Evolutionary conservation across 2,113 vertebrate genomes (phyloP).

Genomic region (Isichthys henryi): DNA sequence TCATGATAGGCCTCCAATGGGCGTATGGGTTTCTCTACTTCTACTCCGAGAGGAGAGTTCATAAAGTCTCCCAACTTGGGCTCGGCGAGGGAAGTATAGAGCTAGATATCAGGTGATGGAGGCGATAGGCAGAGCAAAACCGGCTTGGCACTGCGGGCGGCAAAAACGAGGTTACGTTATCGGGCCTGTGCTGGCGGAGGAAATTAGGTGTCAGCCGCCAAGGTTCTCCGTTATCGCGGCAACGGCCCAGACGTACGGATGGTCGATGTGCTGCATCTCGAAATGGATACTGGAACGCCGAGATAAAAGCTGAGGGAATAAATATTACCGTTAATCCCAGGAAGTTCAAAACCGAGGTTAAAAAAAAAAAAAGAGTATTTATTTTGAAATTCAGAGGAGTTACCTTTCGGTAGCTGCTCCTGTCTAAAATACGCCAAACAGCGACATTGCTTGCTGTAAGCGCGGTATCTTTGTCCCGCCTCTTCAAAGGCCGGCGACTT

Average conservation of each 20-base stretch:
- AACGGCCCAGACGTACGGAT: not conserved
- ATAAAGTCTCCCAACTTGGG: not conserved
- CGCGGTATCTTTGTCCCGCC: constrained; percentile 15
- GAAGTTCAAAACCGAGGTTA: not conserved
- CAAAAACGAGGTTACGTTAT: not conserved
- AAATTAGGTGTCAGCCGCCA: constrained; percentile 20
- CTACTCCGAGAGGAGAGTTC: not conserved
- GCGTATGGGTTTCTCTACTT: not conserved
- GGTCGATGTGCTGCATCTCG: not conserved
- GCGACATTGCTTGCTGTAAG: not conserved
- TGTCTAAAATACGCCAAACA: not conserved
- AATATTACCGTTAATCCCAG: not conserved
- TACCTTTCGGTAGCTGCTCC: not conserved
- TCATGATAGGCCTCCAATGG: not conserved
- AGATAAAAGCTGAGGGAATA: not conserved
- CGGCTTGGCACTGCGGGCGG: not conserved
- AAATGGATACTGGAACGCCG: not conserved
- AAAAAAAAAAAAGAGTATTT: not conserved
- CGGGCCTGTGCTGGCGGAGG: not conserved
- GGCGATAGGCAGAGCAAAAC: not conserved
- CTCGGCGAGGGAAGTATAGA: not conserved
- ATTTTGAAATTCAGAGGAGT: not conserved
- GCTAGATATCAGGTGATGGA: not conserved
- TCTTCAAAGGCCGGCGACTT: constrained; percentile 47
- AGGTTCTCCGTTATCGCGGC: not conserved